Evolutionary conservation across 2,113 vertebrate species (phyloP).

Genomic region (Neotragus pygmaeus): DNA sequence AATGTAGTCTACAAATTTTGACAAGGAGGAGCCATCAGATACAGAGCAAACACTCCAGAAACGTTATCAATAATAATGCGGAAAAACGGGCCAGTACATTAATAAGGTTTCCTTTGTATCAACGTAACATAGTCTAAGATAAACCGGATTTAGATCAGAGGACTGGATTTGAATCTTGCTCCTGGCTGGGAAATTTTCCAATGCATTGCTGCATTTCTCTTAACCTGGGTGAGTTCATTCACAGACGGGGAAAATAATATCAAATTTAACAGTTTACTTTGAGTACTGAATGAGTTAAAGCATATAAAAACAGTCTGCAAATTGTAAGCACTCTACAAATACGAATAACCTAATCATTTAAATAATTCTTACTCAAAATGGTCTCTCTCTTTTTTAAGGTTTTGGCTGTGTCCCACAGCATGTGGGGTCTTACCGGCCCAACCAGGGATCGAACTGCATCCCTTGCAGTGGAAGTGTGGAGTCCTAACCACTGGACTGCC

Average conservation of each 20-base stretch:
- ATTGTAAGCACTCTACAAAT: not conserved
- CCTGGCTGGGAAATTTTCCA: not conserved
- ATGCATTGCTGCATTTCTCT: not conserved
- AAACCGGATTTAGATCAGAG: not conserved
- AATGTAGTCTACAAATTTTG: fast-evolving
- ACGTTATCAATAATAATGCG: not conserved
- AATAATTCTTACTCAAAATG: not conserved
- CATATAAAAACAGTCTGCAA: not conserved
- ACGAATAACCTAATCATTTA: not conserved
- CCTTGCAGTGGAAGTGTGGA: not conserved
- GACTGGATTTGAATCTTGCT: not conserved
- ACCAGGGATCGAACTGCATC: fast-evolving
- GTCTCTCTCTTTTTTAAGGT: not conserved
- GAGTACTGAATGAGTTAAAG: not conserved
- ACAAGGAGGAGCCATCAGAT: not conserved
- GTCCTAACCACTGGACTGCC: not conserved
- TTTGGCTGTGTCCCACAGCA: not conserved
- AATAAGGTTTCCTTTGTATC: not conserved
- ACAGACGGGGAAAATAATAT: not conserved
- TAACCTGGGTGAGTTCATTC: not conserved
- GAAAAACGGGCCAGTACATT: not conserved
- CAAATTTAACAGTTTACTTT: not conserved
- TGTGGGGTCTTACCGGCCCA: not conserved
- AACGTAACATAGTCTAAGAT: not conserved
- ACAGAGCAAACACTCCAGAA: not conserved